Evolutionary conservation across 2,113 vertebrate species (phyloP), one percentile per base, ranked within the genome.

Genomic region (Zapus hudsonius): DNA sequence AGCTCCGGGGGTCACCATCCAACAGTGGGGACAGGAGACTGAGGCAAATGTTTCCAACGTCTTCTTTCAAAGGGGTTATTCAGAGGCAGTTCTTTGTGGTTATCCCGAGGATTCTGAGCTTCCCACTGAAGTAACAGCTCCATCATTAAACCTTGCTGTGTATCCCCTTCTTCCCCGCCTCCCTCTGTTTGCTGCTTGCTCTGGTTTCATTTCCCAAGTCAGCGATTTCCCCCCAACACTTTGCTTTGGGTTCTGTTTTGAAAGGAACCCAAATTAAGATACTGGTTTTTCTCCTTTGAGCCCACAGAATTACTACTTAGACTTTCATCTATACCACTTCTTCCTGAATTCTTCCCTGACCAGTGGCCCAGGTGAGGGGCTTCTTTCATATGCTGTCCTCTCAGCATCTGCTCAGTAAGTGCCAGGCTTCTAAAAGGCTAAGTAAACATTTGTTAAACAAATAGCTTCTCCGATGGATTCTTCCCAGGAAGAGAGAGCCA

Each of bases 361-460:
- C 64, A 17, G 36, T 20, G 33, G 36, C 59, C 79, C 15, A 36
- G 82, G 38, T 19, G 42, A 76, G 44, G 64, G 29, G 11, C 17
- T 25, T 38, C 40, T 74, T 22, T 90, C 31, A 23, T 67, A 73
- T 4, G 29, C 29, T 69, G 29, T 7, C 12, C 61, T 72, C 38
- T 78, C 63, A 79, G 64, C 38, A 75, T 70, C 84, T 42, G 31
- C 15, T 33, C 31, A 29, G 61, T 10, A 64, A 67, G 9, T 23
- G 63, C 15, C 78, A 57, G 0, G 23, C 90, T 36, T 89, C 52
- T 36, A 72, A 87, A 92, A 87, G 87, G 2, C 75, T 92, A 33
- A 0, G 57, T 70, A 92, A 92, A 93, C 94, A 88, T 94, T 95
- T 92, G 92, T 82, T 75, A 92, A 81, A 63, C 78, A 87, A 80